Base-by-base conservation (phyloP, 2,797 vertebrate genomes). In the Acrossocheilus fasciatus region DNA sequence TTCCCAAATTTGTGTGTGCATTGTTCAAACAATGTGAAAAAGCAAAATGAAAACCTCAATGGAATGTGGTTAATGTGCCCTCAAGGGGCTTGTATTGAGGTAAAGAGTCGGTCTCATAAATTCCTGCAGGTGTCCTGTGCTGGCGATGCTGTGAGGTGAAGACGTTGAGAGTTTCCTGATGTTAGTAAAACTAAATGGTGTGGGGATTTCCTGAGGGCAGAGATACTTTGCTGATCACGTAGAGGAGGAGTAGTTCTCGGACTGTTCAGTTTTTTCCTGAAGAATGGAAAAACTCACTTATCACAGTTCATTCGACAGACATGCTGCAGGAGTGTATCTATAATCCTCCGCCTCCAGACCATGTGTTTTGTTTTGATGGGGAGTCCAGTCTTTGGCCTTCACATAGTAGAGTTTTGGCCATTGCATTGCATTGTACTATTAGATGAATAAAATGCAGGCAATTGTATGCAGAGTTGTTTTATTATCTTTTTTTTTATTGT, bases 101-200 rank as follows among this genome's bases (percentile, higher is more conserved):
- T 57, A 70, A 72, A 73, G 50, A 30, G 47, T 43, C 0, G 11
- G 15, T 52, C 79, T 72, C 66, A 47, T 82, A 72, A 82, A 82
- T 39, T 70, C 81, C 54, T 83, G 54, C 70, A 83, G 70, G 70
- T 83, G 70, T 64, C n/a, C 7, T 4, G 39, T 11, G 18, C 82
- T 52, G 54, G 26, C 17, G n/a, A 52, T 17, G 41, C 23, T 36
- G 18, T n/a, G 66, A 70, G 39, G 6, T 69, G 17, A 54, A 23
- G 66, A 70, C 6, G 12, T 34, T 66, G 66, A 57, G 43, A 70
- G 70, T 75, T 62, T 45, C 36, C 81, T 74, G 69, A 45, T 83
- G 81, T 83, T 62, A 45, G 18, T 74, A 11, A 64, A 43, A 74
- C 69, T 62, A 45, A 18, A 83, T 59, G 54, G 14, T 83, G 69